Evolutionary conservation across 2,888 invertebrate species (phyloP), one percentile per base, ranked within the genome.

Genomic region (Liposcelis brunnea): DNA sequence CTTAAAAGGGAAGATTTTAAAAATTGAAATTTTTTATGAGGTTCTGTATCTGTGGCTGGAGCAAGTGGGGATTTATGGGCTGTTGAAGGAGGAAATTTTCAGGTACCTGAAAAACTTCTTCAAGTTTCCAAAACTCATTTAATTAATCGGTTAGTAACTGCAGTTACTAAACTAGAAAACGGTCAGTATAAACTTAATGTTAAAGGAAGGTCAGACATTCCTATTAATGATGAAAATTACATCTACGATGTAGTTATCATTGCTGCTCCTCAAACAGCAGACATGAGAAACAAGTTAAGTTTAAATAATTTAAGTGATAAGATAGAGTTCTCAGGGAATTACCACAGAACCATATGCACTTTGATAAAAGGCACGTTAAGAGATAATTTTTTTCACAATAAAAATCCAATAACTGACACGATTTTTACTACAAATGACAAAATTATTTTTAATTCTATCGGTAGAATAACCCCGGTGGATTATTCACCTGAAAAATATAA

Each of bases 31-130:
- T 46, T 32, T 43, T 59, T 63, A 48, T 56, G 58, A 49, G 61
- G 62, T 8, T 54, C 50, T 43, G 59, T 63, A 1, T 67, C 73
- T 2, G 51, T 74, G 45, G 73, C 74, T 44, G 75, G 72, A 10
- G 65, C 67, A 11, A 64, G 63, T 19, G 57, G 59, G 19, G 62
- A 63, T 12, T 57, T 76, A 34, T 77, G 74, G 72, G 60, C 70
- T 16, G 67, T 77, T 4, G 60, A 68, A 51, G 72, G 71, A 37
- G 77, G 77, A 38, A 77, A 77, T 55, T 62, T 64, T 52, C 55
- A 59, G 52, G 62, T 74, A 8, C 57, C 65, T 3, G 57, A 61
- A 51, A 52, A 54, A 42, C 56, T 68, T 11, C 45, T 66, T 6
- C 55, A 62, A 45, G 51, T 55, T 12, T 63, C 70, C 0, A 55